These are phyloP conservation scores for Chaunax sp. DNA, from an alignment of 2,797 vertebrate genomes.

Conservation along the genomic window DNA sequence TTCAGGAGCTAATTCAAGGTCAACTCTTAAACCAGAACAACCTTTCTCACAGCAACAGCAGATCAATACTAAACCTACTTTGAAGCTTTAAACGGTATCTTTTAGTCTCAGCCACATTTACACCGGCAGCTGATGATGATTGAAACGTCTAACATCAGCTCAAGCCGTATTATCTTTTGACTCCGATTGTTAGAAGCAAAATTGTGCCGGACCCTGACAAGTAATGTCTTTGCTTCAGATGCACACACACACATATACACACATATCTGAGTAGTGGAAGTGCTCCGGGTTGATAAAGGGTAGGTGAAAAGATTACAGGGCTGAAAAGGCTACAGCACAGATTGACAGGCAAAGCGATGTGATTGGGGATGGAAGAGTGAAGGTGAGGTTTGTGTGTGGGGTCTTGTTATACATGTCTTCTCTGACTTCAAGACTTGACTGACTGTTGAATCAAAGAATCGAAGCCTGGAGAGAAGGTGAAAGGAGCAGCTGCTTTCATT, in stretches of 20 bases:
- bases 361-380: conserved; percentile 43
- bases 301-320: conserved; percentile 74
- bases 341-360: conserved; percentile 62
- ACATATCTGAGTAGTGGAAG: conserved; percentile 34
- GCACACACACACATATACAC: conserved; percentile 20
- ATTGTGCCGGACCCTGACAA: conserved; percentile 42
- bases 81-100: conserved; percentile 40
- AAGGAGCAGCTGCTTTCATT: conserved; percentile 54
- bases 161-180: conserved; percentile 61
- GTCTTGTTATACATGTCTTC: conserved; percentile 67
- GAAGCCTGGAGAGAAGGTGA: conserved; percentile 45
- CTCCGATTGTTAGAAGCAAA: conserved; percentile 54
- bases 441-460: conserved; percentile 71
- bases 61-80: conserved; percentile 41
- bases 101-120: conserved; percentile 42
- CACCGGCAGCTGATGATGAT: conserved; percentile 66
- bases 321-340: conserved; percentile 56
- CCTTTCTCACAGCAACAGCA: neutral
- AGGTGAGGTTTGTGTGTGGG: neutral
- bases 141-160: conserved; percentile 48
- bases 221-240: conserved; percentile 37
- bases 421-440: conserved; percentile 61
- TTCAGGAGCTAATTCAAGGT: neutral
- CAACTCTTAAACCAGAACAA: neutral
- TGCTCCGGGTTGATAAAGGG: conserved; percentile 47